Percentiles rank a stretch among this genome's conserved stretches.
Evolutionary conservation across 2,888 invertebrate genomes (phyloP).

Genomic region (Diogma glabrata): DNA sequence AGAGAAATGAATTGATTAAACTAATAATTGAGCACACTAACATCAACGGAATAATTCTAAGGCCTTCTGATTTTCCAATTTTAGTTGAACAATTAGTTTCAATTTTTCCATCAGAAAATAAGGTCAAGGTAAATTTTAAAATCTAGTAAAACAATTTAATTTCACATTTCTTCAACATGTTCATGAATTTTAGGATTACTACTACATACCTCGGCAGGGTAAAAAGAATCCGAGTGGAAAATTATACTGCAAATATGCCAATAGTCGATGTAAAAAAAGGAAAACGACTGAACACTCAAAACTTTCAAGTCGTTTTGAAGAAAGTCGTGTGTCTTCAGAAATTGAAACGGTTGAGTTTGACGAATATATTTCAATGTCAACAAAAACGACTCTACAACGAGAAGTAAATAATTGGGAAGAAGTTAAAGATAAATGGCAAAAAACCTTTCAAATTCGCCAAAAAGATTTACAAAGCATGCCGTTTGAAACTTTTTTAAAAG

Average conservation of each 20-base stretch:
- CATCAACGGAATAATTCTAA: not conserved
- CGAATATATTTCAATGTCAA: not conserved
- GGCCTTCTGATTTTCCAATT: not conserved
- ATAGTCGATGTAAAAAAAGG: not conserved
- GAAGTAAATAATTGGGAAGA: no score
- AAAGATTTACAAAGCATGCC: not conserved
- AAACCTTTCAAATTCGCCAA: not conserved
- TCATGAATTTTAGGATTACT: not conserved
- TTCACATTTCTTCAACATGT: not conserved
- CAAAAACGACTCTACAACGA: not conserved
- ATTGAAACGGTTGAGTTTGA: not conserved
- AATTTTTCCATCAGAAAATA: not conserved
- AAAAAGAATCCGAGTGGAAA: constrained; percentile 9
- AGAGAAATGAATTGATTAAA: not conserved
- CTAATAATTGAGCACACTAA: not conserved
- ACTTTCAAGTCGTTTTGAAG: not conserved
- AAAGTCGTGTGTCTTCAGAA: not conserved
- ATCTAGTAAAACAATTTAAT: not conserved
- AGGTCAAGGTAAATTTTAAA: not conserved
- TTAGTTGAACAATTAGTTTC: not conserved
- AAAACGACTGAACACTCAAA: not conserved
- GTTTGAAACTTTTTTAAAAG: not conserved
- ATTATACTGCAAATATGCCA: constrained; percentile 2
- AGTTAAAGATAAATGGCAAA: not conserved
- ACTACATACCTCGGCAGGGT: constrained; percentile 5